Evolutionary conservation across 2,888 invertebrate genomes (phyloP).

Genomic region (Dermolepida albohirtum): DNA sequence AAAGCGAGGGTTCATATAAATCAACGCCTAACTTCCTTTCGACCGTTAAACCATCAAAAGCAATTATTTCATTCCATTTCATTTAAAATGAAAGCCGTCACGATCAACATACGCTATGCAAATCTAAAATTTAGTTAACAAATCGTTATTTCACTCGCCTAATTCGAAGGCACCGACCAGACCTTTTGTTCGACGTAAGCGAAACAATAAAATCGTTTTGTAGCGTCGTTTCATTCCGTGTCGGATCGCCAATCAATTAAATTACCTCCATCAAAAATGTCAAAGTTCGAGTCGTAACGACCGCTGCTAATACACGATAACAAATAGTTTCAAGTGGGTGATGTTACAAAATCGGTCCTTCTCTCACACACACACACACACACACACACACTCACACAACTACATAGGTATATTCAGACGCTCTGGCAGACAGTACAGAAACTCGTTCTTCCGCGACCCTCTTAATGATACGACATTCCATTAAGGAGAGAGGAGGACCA

Average conservation of each 20-base stretch:
- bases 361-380: too few relatives aligned
- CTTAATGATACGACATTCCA: conserved; percentile 28
- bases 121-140: conserved; percentile 4
- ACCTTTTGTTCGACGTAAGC: conserved; percentile 14
- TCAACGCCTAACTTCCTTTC: too few relatives aligned
- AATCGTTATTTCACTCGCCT: conserved; percentile 16
- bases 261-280: conserved; percentile 31
- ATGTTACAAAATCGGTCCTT: not conserved
- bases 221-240: conserved; percentile 21
- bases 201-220: conserved; percentile 29
- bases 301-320: conserved; percentile 20
- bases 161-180: conserved; percentile 7
- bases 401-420: too few relatives aligned
- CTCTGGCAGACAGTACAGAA: too few relatives aligned
- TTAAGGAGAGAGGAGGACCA: conserved; percentile 11
- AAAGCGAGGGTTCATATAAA: too few relatives aligned
- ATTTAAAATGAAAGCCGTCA: not conserved
- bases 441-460: conserved; percentile 4
- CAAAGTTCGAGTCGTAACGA: conserved; percentile 21
- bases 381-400: too few relatives aligned
- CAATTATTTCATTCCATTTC: too few relatives aligned
- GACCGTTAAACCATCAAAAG: too few relatives aligned
- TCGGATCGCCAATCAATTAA: conserved; percentile 29
- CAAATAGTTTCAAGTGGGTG: conserved; percentile 8
- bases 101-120: not conserved